phyloP scores from a whole-genome alignment of 2,888 invertebrate species.

The Drosophila bunnanda region DNA sequence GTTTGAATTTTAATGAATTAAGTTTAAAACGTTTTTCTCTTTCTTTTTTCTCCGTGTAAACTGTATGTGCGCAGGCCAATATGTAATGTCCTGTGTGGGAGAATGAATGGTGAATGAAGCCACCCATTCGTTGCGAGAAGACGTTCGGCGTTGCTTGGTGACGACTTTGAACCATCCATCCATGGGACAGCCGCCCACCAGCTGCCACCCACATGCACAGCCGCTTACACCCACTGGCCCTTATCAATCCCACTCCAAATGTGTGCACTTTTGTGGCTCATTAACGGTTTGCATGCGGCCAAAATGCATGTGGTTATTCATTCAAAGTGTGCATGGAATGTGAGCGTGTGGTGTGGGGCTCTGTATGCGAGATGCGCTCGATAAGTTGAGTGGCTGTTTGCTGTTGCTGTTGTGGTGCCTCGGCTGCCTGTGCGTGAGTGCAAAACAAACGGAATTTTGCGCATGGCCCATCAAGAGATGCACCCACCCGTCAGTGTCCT shows the following conservation, averaged over 20 bases:
- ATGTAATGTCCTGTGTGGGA: slow-evolving; percentile 29
- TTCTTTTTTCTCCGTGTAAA: slow-evolving; percentile 1
- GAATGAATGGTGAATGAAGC: slow-evolving; percentile 18
- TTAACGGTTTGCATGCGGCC: slow-evolving; percentile 74
- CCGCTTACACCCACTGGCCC: background rate
- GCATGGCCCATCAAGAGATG: slow-evolving; percentile 55
- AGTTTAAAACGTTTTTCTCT: no score
- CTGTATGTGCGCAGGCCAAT: slow-evolving; percentile 21
- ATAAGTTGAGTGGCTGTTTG: slow-evolving; percentile 59
- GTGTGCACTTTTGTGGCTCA: slow-evolving; percentile 76
- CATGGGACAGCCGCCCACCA: slow-evolving; percentile 10
- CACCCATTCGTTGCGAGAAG: slow-evolving; percentile 43
- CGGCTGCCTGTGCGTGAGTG: slow-evolving; percentile 57
- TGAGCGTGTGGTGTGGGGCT: slow-evolving; percentile 1
- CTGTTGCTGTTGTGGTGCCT: slow-evolving; percentile 43
- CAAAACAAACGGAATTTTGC: slow-evolving; percentile 65
- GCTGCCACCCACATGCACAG: background rate
- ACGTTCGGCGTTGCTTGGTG: slow-evolving; percentile 38
- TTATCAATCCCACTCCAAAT: slow-evolving; percentile 38
- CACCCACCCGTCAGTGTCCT: slow-evolving; percentile 35
- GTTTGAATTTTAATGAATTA: background rate
- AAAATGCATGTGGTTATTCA: slow-evolving; percentile 64
- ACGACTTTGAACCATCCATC: slow-evolving; percentile 15
- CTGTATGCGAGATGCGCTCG: slow-evolving; percentile 51
- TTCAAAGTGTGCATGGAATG: slow-evolving; percentile 42